A percentile compares a stretch with the other conserved stretches of the same genome.
These are phyloP conservation scores for Colistium nudipinnis DNA, from an alignment of 2,113 vertebrate species.

Conservation along the genomic window DNA sequence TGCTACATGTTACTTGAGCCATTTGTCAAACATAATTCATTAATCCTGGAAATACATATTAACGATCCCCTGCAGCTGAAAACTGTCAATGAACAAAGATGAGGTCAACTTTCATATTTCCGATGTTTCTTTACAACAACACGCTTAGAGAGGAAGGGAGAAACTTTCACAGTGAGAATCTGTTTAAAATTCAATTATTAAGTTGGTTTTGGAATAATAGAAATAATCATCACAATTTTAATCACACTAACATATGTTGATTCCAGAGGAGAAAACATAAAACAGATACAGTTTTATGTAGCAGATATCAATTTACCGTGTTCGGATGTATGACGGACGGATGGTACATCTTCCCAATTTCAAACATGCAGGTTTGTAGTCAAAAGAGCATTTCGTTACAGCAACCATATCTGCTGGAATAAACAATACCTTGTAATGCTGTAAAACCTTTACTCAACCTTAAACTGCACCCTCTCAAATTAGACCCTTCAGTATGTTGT, in stretches of 20 bases:
- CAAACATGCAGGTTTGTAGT: slow-evolving; percentile 65
- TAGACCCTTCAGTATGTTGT: slow-evolving; percentile 77
- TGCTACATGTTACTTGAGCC: slow-evolving; percentile 80
- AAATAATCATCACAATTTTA: slow-evolving; percentile 56
- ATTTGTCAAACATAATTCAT: slow-evolving; percentile 90
- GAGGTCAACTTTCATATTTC: slow-evolving; percentile 69
- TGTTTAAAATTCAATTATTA: slow-evolving; percentile 64
- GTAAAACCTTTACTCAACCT: slow-evolving; percentile 74
- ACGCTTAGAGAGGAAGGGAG: slow-evolving; percentile 45
- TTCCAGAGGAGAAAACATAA: slow-evolving; percentile 9
- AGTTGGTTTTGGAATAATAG: slow-evolving; percentile 53
- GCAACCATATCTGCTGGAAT: slow-evolving; percentile 51
- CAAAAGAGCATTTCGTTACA: slow-evolving; percentile 69
- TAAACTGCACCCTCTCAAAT: slow-evolving; percentile 73
- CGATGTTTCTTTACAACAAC: slow-evolving; percentile 31
- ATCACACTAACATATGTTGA: slow-evolving; percentile 50
- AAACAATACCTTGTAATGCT: slow-evolving; percentile 74
- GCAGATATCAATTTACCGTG: slow-evolving; percentile 21
- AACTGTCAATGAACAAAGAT: no score
- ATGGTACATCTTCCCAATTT: slow-evolving; percentile 9
- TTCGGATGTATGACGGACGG: slow-evolving; percentile 22
- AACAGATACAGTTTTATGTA: slow-evolving; percentile 1
- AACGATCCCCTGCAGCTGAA: slow-evolving; percentile 69
- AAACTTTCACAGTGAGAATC: slow-evolving; percentile 43
- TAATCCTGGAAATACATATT: slow-evolving; percentile 92